phyloP scores from a whole-genome alignment of 30 jellyfish, hydroid and myxozoan species.

The Aurelia aurita complex sp. Pacific region DNA sequence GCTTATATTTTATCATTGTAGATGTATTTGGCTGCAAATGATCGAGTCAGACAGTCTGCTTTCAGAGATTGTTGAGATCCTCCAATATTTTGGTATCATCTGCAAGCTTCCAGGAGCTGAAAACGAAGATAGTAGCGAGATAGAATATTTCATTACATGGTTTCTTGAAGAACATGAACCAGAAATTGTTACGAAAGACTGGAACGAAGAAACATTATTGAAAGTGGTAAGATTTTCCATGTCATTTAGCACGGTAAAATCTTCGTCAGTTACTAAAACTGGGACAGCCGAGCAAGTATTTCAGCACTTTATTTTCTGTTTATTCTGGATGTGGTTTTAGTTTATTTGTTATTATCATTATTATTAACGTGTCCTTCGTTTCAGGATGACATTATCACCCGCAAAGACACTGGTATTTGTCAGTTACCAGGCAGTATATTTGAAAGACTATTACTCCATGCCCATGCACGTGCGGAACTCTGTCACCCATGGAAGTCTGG shows the following conservation, averaged over 20 bases:
- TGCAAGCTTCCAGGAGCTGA: constrained; percentile 17
- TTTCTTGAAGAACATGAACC: constrained; percentile 53
- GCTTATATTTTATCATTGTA: neutral
- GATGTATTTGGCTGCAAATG: constrained; percentile 58
- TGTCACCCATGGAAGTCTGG: constrained; percentile 65
- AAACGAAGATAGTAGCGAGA: neutral
- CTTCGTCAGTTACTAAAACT: no score
- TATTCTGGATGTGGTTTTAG: no score
- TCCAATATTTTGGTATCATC: constrained; percentile 50
- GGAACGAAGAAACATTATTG: constrained; percentile 3
- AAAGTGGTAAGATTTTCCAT: neutral
- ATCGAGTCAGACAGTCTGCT: constrained; percentile 12
- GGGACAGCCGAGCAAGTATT: no score
- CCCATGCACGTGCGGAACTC: constrained; percentile 24
- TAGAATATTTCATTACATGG: constrained; percentile 63
- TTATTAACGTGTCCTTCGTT: neutral
- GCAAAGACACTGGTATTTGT: neutral
- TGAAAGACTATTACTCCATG: constrained; percentile 28
- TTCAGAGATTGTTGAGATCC: constrained; percentile 23
- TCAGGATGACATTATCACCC: constrained; percentile 33
- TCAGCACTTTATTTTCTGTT: no score
- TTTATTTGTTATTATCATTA: no score
- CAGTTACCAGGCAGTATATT: constrained; percentile 31
- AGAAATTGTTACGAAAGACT: neutral
- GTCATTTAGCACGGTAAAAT: neutral